Evolutionary conservation across 2,888 invertebrate species (phyloP).

Genomic region (Paralinhomoeus sp.): DNA sequence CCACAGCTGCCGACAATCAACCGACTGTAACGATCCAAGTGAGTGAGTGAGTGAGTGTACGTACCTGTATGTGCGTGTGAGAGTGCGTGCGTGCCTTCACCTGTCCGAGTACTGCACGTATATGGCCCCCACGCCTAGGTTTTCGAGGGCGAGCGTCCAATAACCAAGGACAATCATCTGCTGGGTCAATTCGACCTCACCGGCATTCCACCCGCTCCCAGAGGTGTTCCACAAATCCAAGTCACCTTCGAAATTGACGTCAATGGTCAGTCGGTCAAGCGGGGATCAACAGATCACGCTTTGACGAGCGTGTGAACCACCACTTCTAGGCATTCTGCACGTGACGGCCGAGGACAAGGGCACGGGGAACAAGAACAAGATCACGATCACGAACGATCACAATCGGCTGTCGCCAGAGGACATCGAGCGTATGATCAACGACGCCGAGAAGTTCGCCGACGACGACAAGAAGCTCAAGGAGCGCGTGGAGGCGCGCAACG

Average conservation of each 20-base stretch:
- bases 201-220: conserved; percentile 33
- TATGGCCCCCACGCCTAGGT: too few relatives aligned
- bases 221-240: conserved; percentile 29
- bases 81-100: too few relatives aligned
- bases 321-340: conserved; percentile 21
- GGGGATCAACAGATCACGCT: too few relatives aligned
- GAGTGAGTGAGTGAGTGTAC: too few relatives aligned
- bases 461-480: conserved; percentile 86
- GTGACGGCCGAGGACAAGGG: conserved; percentile 98
- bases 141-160: conserved; percentile 93
- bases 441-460: conserved; percentile 94
- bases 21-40: conserved; percentile 89
- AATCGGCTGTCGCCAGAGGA: conserved; percentile 93
- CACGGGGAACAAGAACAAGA: conserved; percentile 92
- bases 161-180: conserved; percentile 98
- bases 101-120: conserved; percentile 18
- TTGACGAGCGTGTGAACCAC: neutral
- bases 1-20: conserved; percentile 94
- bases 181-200: conserved; percentile 76
- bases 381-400: conserved; percentile 94
- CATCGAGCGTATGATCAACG: conserved; percentile 94
- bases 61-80: too few relatives aligned
- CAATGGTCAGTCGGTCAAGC: conserved; percentile 21
- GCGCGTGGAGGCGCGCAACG: conserved; percentile 45
- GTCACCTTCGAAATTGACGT: conserved; percentile 35